Base-by-base conservation (phyloP, 2,888 invertebrate species). In the Nasonovia ribisnigri region DNA sequence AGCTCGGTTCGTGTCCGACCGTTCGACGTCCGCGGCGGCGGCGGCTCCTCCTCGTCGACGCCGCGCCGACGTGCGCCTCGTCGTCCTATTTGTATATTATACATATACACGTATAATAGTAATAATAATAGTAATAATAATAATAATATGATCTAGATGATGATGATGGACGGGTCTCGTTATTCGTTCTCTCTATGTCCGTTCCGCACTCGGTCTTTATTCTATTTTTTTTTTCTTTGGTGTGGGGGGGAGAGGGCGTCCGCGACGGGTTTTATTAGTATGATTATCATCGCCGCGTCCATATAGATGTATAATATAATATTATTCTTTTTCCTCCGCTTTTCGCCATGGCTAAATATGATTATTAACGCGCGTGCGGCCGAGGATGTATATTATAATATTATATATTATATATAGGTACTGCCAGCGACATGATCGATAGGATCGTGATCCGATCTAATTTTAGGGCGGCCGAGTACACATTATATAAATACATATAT, bases 371-470 rank as follows among this genome's bases (percentile, higher is more conserved):
- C 90, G 87, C 92, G 92, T 51, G 90, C 60, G 24, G 86, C 46
- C 43, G 91, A 3, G 57, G 43, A 91, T 48, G 6, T 42, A 42
- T 36, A 77, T 54, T n/a, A 57, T 5, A 43, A 24, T 42, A 29
- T 42, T 29, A 67, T 67, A 24, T 42, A 29, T 42, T 29, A 67
- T 67, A 60, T n/a, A 67, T 67, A 67, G 13, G 13, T 48, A 51
- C 42, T 89, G 48, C 67, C 46, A 48, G 51, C 77, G 90, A 60
- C 90, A 67, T 93, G 93, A 93, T 93, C 93, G 90, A 93, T 93
- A 88, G 93, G 93, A 93, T 93, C 90, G 93, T 93, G 93, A 93
- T 93, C 89, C 93, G 93, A 93, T 93, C 93, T 93, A 89, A 93
- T 93, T 93, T 93, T 93, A 93, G 84, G 93, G 89, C 93, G 57